phyloP scores from a whole-genome alignment of 37 sponge, comb jelly and placozoan species.

The Hexactinellida sp. region DNA sequence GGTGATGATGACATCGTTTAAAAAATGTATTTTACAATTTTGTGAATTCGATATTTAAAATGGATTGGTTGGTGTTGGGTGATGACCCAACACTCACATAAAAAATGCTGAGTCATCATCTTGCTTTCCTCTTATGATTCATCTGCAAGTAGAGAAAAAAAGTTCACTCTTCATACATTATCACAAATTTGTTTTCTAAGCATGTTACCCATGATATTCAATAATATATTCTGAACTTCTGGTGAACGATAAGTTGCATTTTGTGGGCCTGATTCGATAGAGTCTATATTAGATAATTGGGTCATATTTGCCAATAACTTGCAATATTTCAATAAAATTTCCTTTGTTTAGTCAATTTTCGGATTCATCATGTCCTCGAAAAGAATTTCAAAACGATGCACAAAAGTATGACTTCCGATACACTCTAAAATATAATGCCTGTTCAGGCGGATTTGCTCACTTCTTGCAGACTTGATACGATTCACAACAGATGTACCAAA shows the following conservation, averaged over 20 bases:
- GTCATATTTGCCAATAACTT: too few species aligned
- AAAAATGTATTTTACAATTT: too few species aligned
- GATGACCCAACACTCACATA: too few species aligned
- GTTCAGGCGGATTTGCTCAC: conserved; percentile 22
- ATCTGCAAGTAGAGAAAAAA: background rate
- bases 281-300: too few species aligned
- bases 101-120: too few species aligned
- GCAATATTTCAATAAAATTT: too few species aligned
- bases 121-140: background rate
- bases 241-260: too few species aligned
- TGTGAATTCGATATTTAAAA: too few species aligned
- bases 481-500: background rate
- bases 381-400: conserved; percentile 42
- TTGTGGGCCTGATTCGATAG: too few species aligned
- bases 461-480: background rate
- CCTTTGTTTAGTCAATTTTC: too few species aligned
- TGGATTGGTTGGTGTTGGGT: too few species aligned
- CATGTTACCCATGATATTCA: background rate
- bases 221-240: background rate
- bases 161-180: background rate
- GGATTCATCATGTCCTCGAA: conserved; percentile 42
- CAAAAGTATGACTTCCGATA: conserved; percentile 39
- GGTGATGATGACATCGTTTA: too few species aligned
- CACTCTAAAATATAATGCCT: conserved; percentile 36
- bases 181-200: background rate